Conservation (phyloP, 2,888 invertebrate species). For the Heterodera filipjevi region DNA sequence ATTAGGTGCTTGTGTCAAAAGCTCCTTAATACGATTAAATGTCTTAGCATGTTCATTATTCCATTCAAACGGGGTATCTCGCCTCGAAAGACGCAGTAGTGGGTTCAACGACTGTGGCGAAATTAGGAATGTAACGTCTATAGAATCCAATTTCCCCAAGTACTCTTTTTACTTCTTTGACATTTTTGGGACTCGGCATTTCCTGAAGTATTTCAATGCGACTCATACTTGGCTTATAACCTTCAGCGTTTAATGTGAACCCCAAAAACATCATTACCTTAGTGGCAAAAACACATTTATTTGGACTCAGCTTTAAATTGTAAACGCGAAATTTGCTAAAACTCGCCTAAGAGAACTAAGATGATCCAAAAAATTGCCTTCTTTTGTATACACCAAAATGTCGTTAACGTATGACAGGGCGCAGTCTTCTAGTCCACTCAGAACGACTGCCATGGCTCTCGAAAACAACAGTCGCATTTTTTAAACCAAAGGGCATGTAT, state of each 20-base stretch:
- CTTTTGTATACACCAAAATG: constrained; percentile 17
- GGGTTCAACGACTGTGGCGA: constrained; percentile 40
- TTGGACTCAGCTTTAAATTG: constrained; percentile 30
- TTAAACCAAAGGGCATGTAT: constrained; percentile 37
- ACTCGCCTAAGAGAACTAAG: background rate
- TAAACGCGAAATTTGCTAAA: constrained; percentile 21
- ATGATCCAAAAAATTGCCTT: constrained; percentile 11
- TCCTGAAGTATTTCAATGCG: constrained; percentile 21
- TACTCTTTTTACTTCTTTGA: constrained; percentile 39
- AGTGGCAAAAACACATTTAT: constrained; percentile 31
- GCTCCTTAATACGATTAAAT: constrained; percentile 36
- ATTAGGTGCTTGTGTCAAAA: constrained; percentile 17
- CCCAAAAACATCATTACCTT: constrained; percentile 28
- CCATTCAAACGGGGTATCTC: constrained; percentile 42
- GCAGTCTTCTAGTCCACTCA: constrained; percentile 26
- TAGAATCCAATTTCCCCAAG: constrained; percentile 42
- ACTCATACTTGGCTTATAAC: constrained; percentile 15
- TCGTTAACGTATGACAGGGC: constrained; percentile 34
- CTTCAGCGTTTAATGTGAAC: constrained; percentile 12
- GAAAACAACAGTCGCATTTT: constrained; percentile 37
- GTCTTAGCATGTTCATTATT: constrained; percentile 36
- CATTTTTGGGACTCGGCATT: constrained; percentile 30
- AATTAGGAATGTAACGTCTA: constrained; percentile 39
- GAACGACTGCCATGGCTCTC: constrained; percentile 30
- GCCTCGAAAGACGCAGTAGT: constrained; percentile 37